phyloP scores from a whole-genome alignment of 2,888 invertebrate genomes.

The Brenthis ino region DNA sequence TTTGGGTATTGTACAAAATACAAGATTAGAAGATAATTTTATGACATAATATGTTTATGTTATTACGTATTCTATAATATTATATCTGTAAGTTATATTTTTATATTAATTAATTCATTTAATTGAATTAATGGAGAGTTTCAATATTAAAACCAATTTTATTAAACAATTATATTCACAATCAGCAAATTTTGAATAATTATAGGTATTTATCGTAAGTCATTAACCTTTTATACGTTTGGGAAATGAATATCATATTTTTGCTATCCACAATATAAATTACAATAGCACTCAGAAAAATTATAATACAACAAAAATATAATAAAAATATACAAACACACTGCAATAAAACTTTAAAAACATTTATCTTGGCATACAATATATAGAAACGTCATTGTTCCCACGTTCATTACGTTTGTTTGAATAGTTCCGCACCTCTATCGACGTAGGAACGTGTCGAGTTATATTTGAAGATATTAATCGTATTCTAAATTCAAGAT shows the following conservation, averaged over 20 bases:
- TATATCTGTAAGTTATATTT: no score
- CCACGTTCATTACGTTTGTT: constrained; percentile 21
- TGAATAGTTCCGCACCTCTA: not conserved
- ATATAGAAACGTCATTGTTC: constrained; percentile 12
- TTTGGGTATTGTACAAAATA: no score
- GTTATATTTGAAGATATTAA: not conserved
- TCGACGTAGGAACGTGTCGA: not conserved
- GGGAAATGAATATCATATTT: not conserved
- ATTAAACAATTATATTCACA: not conserved
- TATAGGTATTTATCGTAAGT: not conserved
- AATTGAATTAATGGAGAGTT: no score
- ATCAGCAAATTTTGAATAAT: not conserved
- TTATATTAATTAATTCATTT: no score
- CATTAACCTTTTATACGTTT: constrained; percentile 1
- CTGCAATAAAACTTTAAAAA: constrained; percentile 3
- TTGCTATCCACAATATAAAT: not conserved
- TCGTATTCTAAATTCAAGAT: not conserved
- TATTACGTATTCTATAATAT: no score
- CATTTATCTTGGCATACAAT: constrained; percentile 10
- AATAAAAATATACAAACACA: not conserved
- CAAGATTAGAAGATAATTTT: no score
- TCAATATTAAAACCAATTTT: not conserved
- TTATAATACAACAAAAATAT: not conserved
- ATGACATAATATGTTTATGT: no score
- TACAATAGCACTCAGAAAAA: not conserved